Evolutionary conservation across 2,113 vertebrate genomes (phyloP), one percentile per base, ranked within the genome.

Genomic region (Callospermophilus lateralis): DNA sequence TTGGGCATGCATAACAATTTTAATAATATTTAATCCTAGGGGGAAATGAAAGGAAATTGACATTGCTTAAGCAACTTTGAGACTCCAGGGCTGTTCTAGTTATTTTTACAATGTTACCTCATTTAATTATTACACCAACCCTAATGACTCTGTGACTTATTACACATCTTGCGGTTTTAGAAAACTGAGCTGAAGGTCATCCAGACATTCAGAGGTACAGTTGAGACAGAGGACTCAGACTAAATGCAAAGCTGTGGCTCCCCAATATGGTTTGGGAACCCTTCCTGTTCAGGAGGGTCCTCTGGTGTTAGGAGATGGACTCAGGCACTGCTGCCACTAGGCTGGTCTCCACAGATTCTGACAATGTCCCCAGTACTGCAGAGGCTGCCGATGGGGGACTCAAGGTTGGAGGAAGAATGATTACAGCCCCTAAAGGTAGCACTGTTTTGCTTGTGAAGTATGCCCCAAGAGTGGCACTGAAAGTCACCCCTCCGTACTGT

Each of bases 341-440:
- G 20, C 55, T 58, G 55, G 7, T 58, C 55, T 58, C 20, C 55
- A 11, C 1, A 12, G 1, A 58, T 72, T 63, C 84, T 55, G 61
- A 22, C 10, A 0, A 20, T 0, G 3, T 6, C 2, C 39, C 2
- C 34, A 16, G 42, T 61, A 2, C 61, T 20, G 39, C 4, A 0
- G 13, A 2, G 6, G 19, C 77, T 53, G 53, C 51, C 67, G 20
- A 1, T 0, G 58, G 39, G 65, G 30, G 2, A 7, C 72, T n/a
- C 24, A 7, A 53, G 8, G 6, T 15, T 74, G 78, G 39, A 87
- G 2, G 19, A 55, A 34, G n/a, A 45, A 11, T 7, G 7, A 53
- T 37, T 1, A 6, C 7, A 87, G 37, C 53, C 74, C 65, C 0
- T 8, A 61, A 55, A 37, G 34, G 65, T 28, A 5, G 6, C 22